Conservation (phyloP, 2,888 invertebrate genomes). For the Glomeris marginata region DNA sequence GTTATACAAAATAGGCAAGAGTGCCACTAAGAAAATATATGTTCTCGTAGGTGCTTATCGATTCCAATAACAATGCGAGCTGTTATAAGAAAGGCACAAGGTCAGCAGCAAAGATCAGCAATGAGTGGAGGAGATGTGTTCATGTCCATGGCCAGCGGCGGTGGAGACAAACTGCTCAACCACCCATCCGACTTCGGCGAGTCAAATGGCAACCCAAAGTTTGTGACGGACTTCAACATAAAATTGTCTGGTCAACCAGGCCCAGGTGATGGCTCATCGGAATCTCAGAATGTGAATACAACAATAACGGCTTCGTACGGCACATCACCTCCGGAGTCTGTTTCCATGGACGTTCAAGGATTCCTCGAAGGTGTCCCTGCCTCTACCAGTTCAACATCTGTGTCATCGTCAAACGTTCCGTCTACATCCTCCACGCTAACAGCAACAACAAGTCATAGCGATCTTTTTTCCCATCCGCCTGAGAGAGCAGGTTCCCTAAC, state of each 20-base stretch:
- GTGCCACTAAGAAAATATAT: not conserved
- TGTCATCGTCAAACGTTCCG: too few species aligned
- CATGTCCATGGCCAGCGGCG: slow-evolving; percentile 6
- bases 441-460: slow-evolving; percentile 6
- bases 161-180: slow-evolving; percentile 10
- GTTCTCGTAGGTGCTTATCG: slow-evolving; percentile 51
- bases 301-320: slow-evolving; percentile 6
- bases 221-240: slow-evolving; percentile 14
- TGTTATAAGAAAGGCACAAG: slow-evolving; percentile 45
- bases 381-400: slow-evolving; percentile 2
- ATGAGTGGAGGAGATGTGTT: slow-evolving; percentile 31
- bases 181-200: slow-evolving; percentile 9
- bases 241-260: slow-evolving; percentile 7
- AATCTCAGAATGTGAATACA: not conserved
- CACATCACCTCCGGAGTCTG: slow-evolving; percentile 9
- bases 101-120: slow-evolving; percentile 22
- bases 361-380: slow-evolving; percentile 9
- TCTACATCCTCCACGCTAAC: not conserved
- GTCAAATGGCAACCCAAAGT: slow-evolving; percentile 10
- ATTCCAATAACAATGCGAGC: slow-evolving; percentile 81
- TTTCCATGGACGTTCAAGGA: slow-evolving; percentile 8
- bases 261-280: slow-evolving; percentile 5
- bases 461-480: slow-evolving; percentile 14
- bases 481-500: slow-evolving; percentile 10
- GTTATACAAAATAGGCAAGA: not conserved